Evolutionary conservation across 37 sponge, comb jelly and placozoan genomes (phyloP).

Genomic region (Petrosia ficiformis): DNA sequence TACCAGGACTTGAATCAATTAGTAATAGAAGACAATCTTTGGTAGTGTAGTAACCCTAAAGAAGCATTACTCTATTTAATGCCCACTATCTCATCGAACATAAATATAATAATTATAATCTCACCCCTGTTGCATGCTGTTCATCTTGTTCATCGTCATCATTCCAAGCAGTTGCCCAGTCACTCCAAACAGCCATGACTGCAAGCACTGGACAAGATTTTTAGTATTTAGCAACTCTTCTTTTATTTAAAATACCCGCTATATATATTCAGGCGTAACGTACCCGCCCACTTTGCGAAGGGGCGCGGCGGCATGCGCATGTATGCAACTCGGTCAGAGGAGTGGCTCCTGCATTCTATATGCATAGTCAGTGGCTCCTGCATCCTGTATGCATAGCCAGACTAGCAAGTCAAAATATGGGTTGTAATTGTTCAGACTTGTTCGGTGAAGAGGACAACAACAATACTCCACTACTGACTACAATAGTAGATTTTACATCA

Average conservation of each 20-base stretch:
- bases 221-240: background rate
- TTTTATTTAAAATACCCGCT: background rate
- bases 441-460: too few relatives aligned
- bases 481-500: too few relatives aligned
- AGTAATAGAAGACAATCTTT: slow-evolving; percentile 77
- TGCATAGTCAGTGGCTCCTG: too few relatives aligned
- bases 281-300: background rate
- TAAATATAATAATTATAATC: background rate
- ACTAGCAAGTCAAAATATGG: too few relatives aligned
- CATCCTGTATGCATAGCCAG: too few relatives aligned
- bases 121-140: background rate
- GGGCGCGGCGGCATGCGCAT: too few relatives aligned
- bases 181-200: background rate
- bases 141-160: background rate
- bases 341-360: too few relatives aligned
- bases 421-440: too few relatives aligned
- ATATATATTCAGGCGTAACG: background rate
- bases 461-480: too few relatives aligned
- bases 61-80: slow-evolving; percentile 2
- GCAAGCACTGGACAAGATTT: background rate
- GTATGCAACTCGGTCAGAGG: too few relatives aligned
- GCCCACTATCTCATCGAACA: background rate
- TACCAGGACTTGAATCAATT: slow-evolving; percentile 54
- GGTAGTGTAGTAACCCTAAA: slow-evolving; percentile 16
- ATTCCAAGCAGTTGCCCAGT: background rate